A percentile compares a stretch with the other conserved stretches of the same genome.
Evolutionary conservation across 2,888 invertebrate genomes (phyloP).

Genomic region (Cheilosia scutellata): DNA sequence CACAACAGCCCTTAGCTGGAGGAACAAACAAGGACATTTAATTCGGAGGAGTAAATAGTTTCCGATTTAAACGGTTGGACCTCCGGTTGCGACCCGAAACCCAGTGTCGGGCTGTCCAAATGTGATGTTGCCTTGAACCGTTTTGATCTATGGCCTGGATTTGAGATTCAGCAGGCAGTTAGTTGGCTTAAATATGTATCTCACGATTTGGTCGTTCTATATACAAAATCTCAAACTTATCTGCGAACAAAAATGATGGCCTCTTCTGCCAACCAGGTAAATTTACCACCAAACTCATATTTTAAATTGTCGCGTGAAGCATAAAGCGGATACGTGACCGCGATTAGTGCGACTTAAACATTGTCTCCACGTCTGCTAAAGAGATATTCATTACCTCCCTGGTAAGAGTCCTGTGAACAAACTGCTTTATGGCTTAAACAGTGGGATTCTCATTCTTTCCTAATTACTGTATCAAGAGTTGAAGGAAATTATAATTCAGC

Average conservation of each 20-base stretch:
- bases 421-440: slow-evolving; percentile 42
- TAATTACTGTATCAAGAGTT: slow-evolving; percentile 66
- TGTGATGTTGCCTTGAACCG: no score
- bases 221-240: slow-evolving; percentile 43
- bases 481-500: slow-evolving; percentile 60
- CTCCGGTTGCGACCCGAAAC: neutral
- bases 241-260: slow-evolving; percentile 8
- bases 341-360: slow-evolving; percentile 66
- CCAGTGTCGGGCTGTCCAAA: no score
- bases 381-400: slow-evolving; percentile 35
- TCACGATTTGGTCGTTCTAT: slow-evolving; percentile 57
- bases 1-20: slow-evolving; percentile 7
- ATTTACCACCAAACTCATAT: slow-evolving; percentile 60
- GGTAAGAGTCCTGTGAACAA: slow-evolving; percentile 29
- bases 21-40: slow-evolving; percentile 46
- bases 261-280: slow-evolving; percentile 8
- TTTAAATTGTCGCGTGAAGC: slow-evolving; percentile 74
- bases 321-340: slow-evolving; percentile 70
- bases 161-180: neutral
- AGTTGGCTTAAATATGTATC: slow-evolving; percentile 48
- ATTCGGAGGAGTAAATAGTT: neutral
- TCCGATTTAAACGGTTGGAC: neutral
- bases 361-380: slow-evolving; percentile 55
- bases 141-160: no score
- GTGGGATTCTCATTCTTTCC: slow-evolving; percentile 27